Conservation (phyloP, 2,113 vertebrate species). For the Amazona vittata region DNA sequence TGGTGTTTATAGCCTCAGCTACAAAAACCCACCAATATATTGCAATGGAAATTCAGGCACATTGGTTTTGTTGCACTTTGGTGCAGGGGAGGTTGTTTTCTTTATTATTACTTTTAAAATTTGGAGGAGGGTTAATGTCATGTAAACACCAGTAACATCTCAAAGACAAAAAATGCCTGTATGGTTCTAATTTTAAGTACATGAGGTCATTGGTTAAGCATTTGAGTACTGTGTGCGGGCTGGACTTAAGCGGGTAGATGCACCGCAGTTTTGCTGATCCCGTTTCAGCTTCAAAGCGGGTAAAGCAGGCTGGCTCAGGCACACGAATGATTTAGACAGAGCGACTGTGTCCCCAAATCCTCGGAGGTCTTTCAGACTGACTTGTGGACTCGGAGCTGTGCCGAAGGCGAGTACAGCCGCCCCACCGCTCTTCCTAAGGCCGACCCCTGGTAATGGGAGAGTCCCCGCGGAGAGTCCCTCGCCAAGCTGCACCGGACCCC, state of each 20-base stretch:
- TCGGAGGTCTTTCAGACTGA: too few species aligned
- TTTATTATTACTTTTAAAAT: neutral
- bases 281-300: neutral
- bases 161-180: neutral
- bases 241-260: neutral
- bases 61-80: neutral
- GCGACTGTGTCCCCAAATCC: too few species aligned
- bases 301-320: neutral
- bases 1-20: neutral
- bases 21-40: neutral
- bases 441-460: neutral
- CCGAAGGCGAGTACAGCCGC: neutral
- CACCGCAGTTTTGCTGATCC: rapidly evolving
- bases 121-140: neutral
- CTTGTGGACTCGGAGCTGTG: neutral
- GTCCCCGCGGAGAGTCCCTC: neutral
- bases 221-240: neutral
- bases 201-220: slow-evolving; percentile 5
- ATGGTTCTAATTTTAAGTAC: slow-evolving; percentile 39
- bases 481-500: neutral
- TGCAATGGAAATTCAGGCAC: neutral
- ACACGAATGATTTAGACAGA: neutral
- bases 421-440: neutral
- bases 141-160: slow-evolving; percentile 12
- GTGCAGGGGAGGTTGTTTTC: neutral